These are phyloP conservation scores for Trisateles emortualis DNA, from an alignment of 2,888 invertebrate genomes.

Conservation along the genomic window DNA sequence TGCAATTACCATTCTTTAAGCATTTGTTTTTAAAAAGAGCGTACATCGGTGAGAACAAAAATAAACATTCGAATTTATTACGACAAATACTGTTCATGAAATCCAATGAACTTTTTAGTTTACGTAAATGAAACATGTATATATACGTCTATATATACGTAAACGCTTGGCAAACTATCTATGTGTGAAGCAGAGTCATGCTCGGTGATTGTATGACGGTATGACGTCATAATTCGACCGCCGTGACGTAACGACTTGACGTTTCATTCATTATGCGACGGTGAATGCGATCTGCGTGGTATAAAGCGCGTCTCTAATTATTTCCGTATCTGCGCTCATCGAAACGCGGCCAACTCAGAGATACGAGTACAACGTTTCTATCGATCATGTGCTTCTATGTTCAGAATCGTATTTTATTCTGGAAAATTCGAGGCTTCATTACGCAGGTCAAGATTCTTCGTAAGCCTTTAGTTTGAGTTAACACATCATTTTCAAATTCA, in stretches of 20 bases:
- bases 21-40: background rate
- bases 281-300: slow-evolving; percentile 79
- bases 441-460: no score
- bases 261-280: slow-evolving; percentile 80
- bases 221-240: slow-evolving; percentile 60
- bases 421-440: background rate
- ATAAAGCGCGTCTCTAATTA: slow-evolving; percentile 82
- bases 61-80: slow-evolving; percentile 8
- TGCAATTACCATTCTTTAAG: background rate
- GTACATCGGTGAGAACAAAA: slow-evolving; percentile 4
- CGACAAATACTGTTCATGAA: background rate
- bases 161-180: slow-evolving; percentile 23
- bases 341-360: slow-evolving; percentile 63
- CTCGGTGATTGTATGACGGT: slow-evolving; percentile 41
- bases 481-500: no score
- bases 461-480: no score
- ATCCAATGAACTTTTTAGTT: slow-evolving; percentile 9
- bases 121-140: slow-evolving; percentile 7
- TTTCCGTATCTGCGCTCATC: slow-evolving; percentile 78
- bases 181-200: slow-evolving; percentile 48
- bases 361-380: slow-evolving; percentile 40
- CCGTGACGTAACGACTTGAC: slow-evolving; percentile 63
- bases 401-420: slow-evolving; percentile 9
- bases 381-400: slow-evolving; percentile 36
- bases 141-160: slow-evolving; percentile 4